These are phyloP conservation scores for Pseudoips prasinana DNA, from an alignment of 2,888 invertebrate genomes.

Conservation along the genomic window DNA sequence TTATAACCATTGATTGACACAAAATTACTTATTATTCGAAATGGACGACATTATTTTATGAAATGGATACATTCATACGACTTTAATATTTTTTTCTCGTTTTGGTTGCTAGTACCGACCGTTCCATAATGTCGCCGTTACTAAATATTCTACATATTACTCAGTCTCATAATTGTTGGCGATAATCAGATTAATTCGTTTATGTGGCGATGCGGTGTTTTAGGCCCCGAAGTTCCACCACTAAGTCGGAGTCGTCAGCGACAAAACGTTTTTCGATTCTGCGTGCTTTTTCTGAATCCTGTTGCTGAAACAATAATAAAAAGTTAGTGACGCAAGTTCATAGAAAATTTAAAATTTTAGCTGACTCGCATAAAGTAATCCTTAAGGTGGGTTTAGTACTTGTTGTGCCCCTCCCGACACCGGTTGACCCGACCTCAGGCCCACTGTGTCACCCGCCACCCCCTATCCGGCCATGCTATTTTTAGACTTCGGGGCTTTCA, in stretches of 20 bases:
- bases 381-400: slow-evolving; percentile 38
- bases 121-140: slow-evolving; percentile 46
- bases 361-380: slow-evolving; percentile 30
- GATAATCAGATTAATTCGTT: slow-evolving; percentile 55
- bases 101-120: slow-evolving; percentile 37
- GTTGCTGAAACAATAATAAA: slow-evolving; percentile 39
- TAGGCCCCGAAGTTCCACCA: slow-evolving; percentile 83
- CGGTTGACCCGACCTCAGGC: slow-evolving; percentile 73
- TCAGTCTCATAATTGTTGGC: slow-evolving; percentile 80
- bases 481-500: slow-evolving; percentile 69
- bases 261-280: slow-evolving; percentile 85
- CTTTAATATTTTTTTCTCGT: slow-evolving; percentile 37
- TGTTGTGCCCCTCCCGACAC: slow-evolving; percentile 44
- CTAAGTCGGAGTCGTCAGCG: slow-evolving; percentile 83
- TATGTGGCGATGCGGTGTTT: slow-evolving; percentile 84
- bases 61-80: slow-evolving; percentile 27
- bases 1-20: slow-evolving; percentile 34
- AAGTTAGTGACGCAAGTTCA: slow-evolving; percentile 9
- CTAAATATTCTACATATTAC: slow-evolving; percentile 71
- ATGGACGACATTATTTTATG: slow-evolving; percentile 32
- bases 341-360: slow-evolving; percentile 14
- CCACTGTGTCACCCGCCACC: slow-evolving; percentile 71
- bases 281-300: slow-evolving; percentile 58
- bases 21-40: slow-evolving; percentile 27
- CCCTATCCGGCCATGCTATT: slow-evolving; percentile 72